Percentiles rank a stretch among this genome's conserved stretches.
phyloP scores from a whole-genome alignment of 2,113 vertebrate genomes.

The Suricata suricatta region DNA sequence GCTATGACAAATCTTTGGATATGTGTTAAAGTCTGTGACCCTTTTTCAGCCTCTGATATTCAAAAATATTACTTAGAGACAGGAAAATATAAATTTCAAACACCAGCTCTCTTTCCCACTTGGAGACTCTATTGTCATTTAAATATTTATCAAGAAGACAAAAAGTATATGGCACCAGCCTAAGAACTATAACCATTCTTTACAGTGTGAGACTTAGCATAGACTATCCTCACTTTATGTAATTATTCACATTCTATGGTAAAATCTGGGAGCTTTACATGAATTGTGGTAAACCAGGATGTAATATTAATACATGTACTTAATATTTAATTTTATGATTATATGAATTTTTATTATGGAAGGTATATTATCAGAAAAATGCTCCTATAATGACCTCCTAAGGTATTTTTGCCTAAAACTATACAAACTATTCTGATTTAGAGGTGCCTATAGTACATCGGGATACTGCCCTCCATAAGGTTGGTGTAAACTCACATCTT shows the following conservation, averaged over 20 bases:
- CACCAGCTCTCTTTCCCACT: background rate
- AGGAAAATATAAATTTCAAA: background rate
- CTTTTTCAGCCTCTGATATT: background rate
- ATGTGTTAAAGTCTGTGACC: background rate
- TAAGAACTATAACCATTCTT: background rate
- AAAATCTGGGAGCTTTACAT: background rate
- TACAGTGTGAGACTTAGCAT: background rate
- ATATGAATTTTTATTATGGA: conserved; percentile 16
- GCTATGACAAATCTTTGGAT: background rate
- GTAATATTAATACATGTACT: background rate
- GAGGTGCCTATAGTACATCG: background rate
- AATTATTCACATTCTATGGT: background rate
- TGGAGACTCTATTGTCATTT: conserved; percentile 4
- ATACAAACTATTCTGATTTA: background rate
- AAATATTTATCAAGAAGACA: background rate
- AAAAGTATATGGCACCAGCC: background rate
- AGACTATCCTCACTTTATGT: background rate
- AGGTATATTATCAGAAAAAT: background rate
- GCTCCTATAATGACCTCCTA: background rate
- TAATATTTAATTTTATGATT: conserved; percentile 31
- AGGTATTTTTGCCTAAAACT: background rate
- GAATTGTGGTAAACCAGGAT: background rate
- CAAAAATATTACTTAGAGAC: background rate
- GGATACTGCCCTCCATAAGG: background rate
- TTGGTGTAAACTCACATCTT: background rate